Percentiles rank a stretch among this genome's conserved stretches.
Conservation (phyloP, 2,888 invertebrate species). For the Entomobrya proxima region DNA sequence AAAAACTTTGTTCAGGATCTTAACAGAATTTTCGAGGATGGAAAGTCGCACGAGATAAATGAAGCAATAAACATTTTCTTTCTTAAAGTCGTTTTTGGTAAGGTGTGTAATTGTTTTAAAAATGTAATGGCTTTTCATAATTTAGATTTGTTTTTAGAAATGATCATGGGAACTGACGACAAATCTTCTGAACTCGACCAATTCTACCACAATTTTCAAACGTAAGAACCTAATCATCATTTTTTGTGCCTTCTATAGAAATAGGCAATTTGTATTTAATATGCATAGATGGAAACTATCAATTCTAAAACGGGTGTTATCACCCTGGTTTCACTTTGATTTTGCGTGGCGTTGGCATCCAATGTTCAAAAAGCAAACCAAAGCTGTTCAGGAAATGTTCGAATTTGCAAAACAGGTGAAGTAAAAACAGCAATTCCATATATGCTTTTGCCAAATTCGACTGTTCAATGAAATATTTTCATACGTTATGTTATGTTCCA, state of each 20-base stretch:
- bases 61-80: not conserved
- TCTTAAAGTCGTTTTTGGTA: not conserved
- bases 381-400: not conserved
- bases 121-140: not conserved
- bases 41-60: not conserved
- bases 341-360: not conserved
- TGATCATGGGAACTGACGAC: slow-evolving; percentile 13
- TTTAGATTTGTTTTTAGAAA: not conserved
- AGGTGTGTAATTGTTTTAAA: not conserved
- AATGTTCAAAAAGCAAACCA: not conserved
- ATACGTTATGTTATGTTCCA: not conserved
- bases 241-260: not conserved
- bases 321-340: not conserved
- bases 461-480: no score
- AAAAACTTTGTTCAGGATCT: not conserved
- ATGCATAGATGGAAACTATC: slow-evolving; percentile 4
- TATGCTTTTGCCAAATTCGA: not conserved
- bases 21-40: not conserved
- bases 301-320: not conserved
- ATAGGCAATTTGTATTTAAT: not conserved
- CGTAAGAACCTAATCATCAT: not conserved
- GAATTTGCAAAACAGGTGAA: slow-evolving; percentile 1
- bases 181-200: not conserved
- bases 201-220: slow-evolving; percentile 20
- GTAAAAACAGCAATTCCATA: not conserved